phyloP scores from a whole-genome alignment of 92 coral and sea anemone genomes.

The Palythoa grandiflora region DNA sequence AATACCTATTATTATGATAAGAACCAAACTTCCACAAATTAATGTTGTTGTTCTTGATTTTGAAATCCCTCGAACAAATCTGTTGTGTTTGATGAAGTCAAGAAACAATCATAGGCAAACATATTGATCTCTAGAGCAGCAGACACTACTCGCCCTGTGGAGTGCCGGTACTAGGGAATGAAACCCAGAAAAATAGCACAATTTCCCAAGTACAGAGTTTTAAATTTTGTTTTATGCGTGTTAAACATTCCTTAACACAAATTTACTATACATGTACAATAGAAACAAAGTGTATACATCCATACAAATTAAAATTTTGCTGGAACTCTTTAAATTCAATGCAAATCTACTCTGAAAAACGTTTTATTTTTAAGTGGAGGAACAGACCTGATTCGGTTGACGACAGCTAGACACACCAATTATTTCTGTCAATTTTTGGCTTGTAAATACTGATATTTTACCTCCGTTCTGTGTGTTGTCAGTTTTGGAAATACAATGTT shows the following conservation, averaged over 20 bases:
- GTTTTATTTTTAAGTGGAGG: neutral
- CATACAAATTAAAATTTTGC: neutral
- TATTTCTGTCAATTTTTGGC: neutral
- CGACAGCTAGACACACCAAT: neutral
- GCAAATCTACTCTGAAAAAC: neutral
- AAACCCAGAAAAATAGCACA: neutral
- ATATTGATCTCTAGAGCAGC: conserved; percentile 2
- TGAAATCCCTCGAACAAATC: neutral
- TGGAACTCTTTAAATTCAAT: neutral
- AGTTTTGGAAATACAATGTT: neutral
- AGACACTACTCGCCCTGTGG: neutral
- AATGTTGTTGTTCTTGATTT: conserved; percentile 2
- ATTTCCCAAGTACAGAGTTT: conserved; percentile 27
- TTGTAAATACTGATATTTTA: neutral
- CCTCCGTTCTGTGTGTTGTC: neutral
- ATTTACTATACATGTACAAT: neutral
- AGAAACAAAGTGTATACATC: conserved; percentile 11
- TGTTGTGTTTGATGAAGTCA: conserved; percentile 20
- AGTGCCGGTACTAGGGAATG: neutral
- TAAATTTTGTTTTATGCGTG: conserved; percentile 9
- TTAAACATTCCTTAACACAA: conserved; percentile 25
- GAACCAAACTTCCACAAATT: conserved; percentile 19
- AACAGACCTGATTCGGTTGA: neutral
- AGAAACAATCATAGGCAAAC: neutral
- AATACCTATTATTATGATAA: conserved; percentile 29